Evolutionary conservation across 2,888 invertebrate genomes (phyloP), one percentile per base, ranked within the genome.

Genomic region (Pollenia labialis): DNA sequence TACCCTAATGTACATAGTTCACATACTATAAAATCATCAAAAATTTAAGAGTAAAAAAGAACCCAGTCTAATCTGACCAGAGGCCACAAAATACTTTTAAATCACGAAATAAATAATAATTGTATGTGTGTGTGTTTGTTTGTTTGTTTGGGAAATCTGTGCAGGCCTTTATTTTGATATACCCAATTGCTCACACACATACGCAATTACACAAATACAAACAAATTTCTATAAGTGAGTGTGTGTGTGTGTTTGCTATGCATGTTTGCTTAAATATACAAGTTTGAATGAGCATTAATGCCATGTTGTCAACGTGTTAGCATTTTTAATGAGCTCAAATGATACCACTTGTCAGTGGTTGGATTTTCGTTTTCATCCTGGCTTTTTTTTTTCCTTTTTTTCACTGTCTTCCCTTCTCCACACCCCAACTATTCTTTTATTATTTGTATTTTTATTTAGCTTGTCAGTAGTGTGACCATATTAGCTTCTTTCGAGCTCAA

Each of bases 241-340:
- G 16, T 16, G 54, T 42, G 54, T 42, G 40, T 75, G 16, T 50
- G 64, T 11, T 14, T 74, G 32, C n/a, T 8, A 2, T 50, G 12
- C 18, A 8, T 62, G 12, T 32, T 32, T 32, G 4, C 32, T 4
- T 32, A 32, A 23, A 44, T 68, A 2, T 50, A 42, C 18, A 68
- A 46, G 18, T 68, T 68, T 68, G 6, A 46, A 48, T 12, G n/a
- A 48, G 46, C 18, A 64, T 66, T 85, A 81, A 75, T 85, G 80
- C 71, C 50, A 23, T 71, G 48, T 75, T 76, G 76, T 81, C 81
- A 85, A 85, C 71, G 85, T 85, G 84, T 72, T 76, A 83, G 83
- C 56, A 77, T 77, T 83, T 77, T 77, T 72, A 83, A 83, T 83
- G 77, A 83, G 77, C 72, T 46, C 50, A 72, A 83, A 64, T 83